Conservation (phyloP, 1,140 invertebrate species). For the Bombus breviceps region DNA sequence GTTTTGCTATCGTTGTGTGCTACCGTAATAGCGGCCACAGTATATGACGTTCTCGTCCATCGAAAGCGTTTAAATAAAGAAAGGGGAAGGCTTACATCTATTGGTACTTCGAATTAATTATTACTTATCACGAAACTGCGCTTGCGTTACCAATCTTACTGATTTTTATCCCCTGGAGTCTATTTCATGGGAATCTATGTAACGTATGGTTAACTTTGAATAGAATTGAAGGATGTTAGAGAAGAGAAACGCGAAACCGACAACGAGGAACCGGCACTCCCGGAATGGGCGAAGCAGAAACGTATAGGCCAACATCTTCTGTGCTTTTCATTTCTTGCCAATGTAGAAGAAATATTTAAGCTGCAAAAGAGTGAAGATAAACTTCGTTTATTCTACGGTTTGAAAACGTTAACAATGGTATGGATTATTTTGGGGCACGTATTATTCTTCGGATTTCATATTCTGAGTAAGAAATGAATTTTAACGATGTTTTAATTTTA, state of each 20-base stretch:
- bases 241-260: conserved; percentile 33
- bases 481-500: neutral
- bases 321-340: conserved; percentile 81
- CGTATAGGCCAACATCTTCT: conserved; percentile 68
- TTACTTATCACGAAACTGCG: neutral
- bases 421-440: conserved; percentile 82
- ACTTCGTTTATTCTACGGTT: conserved; percentile 77
- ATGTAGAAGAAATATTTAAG: conserved; percentile 74
- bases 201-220: neutral
- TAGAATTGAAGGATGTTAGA: neutral
- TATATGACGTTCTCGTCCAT: conserved; percentile 70
- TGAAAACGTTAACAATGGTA: conserved; percentile 80
- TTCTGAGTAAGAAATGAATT: neutral
- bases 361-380: conserved; percentile 67
- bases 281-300: conserved; percentile 12
- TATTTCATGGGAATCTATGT: neutral
- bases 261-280: conserved; percentile 32
- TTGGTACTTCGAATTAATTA: fast-evolving
- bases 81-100: neutral
- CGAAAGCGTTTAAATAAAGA: conserved; percentile 50
- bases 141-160: fast-evolving
- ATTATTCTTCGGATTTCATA: conserved; percentile 71
- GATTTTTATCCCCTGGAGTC: fast-evolving
- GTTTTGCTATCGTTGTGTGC: conserved; percentile 46
- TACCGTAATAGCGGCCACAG: conserved; percentile 67